phyloP scores from a whole-genome alignment of 2,888 invertebrate species.

The Trissolcus japonicus region DNA sequence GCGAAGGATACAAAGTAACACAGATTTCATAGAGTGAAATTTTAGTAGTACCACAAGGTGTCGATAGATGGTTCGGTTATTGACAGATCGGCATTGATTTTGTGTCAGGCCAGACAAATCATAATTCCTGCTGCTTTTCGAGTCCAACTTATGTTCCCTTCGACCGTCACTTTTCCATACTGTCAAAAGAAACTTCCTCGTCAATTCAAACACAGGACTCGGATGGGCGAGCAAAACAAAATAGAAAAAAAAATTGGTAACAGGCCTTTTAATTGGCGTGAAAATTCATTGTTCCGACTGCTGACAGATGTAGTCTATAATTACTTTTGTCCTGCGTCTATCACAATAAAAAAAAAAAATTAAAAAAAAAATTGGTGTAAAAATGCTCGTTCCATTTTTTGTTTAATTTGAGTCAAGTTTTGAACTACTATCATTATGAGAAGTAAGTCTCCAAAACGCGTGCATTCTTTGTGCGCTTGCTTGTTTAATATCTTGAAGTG shows the following conservation, averaged over 20 bases:
- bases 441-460: conserved; percentile 14
- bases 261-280: conserved; percentile 49
- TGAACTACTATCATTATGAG: too few relatives aligned
- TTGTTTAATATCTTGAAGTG: conserved; percentile 38
- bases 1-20: conserved; percentile 4
- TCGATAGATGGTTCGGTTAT: conserved; percentile 54
- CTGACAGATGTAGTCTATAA: conserved; percentile 19
- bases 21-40: conserved; percentile 20
- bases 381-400: too few relatives aligned
- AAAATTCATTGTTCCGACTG: conserved; percentile 35
- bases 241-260: conserved; percentile 3
- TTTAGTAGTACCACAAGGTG: conserved; percentile 55
- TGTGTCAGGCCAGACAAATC: conserved; percentile 58
- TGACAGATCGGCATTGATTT: conserved; percentile 61
- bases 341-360: too few relatives aligned
- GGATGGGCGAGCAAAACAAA: not conserved
- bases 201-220: conserved; percentile 26
- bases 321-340: not conserved
- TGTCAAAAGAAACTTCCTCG: conserved; percentile 51
- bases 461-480: conserved; percentile 13
- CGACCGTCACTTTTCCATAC: conserved; percentile 46
- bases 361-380: too few relatives aligned
- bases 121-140: conserved; percentile 51
- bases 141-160: conserved; percentile 40
- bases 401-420: too few relatives aligned